Conservation (phyloP, 2,888 invertebrate species). For the Philereme vetulata region DNA sequence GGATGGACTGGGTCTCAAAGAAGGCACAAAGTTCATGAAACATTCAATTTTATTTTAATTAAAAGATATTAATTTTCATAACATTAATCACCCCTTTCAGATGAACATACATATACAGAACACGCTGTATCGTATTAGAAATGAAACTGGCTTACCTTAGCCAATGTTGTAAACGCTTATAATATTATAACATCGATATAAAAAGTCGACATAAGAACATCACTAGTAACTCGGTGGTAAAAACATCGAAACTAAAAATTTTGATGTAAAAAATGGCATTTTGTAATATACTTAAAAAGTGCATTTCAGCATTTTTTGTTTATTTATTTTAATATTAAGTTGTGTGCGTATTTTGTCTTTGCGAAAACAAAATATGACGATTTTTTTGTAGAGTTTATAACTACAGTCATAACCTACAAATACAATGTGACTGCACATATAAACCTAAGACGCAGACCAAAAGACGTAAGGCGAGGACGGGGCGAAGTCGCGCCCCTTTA, state of each 20-base stretch:
- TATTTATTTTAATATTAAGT: conserved; percentile 14
- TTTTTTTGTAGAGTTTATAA: too few species aligned
- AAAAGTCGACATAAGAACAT: conserved; percentile 18
- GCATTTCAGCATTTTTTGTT: conserved; percentile 17
- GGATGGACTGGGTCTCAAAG: too few species aligned
- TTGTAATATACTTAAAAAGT: conserved; percentile 18
- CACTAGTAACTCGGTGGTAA: conserved; percentile 19
- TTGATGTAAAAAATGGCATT: conserved; percentile 30
- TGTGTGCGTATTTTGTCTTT: conserved; percentile 13
- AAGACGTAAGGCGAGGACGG: too few species aligned
- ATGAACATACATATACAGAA: too few species aligned
- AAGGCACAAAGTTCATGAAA: too few species aligned
- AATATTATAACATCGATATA: conserved; percentile 10
- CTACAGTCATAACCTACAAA: too few species aligned
- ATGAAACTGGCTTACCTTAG: conserved; percentile 13
- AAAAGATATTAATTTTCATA: too few species aligned
- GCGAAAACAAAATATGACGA: neutral
- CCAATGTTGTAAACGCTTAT: conserved; percentile 15
- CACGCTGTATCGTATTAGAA: neutral
- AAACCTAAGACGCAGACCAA: too few species aligned
- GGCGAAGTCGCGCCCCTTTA: too few species aligned
- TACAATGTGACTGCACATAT: too few species aligned
- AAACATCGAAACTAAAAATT: conserved; percentile 13
- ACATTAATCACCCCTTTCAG: too few species aligned
- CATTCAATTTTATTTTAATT: too few species aligned